Evolutionary conservation across 30 jellyfish, hydroid and myxozoan genomes (phyloP), one percentile per base, ranked within the genome.

Genomic region (Catostylus mosaicus): DNA sequence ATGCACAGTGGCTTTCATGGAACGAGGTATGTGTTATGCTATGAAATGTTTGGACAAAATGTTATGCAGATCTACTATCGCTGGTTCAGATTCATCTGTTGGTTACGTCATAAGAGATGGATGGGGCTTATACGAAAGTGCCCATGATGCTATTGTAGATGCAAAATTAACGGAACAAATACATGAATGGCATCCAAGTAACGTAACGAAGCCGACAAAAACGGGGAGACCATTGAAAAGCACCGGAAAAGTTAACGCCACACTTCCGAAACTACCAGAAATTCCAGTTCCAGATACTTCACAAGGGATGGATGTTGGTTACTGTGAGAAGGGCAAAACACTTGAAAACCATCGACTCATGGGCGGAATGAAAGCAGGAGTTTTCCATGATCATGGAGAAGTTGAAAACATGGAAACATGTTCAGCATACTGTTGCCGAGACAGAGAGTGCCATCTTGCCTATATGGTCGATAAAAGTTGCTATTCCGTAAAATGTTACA

Each of bases 31-130:
- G 24, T 92, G 98, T 34, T 92, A 80, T 57, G 95, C 96, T 32
- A 52, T 92, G 79, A 64, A 76, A 50, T 92, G 98, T 56, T 35
- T 79, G 1, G 92, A 92, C 47, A 67, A 77, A 30, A 87, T 61
- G 35, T 73, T 74, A 37, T 92, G 98, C 48, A 86, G 86, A 60
- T 62, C 97, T 40, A 59, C 84, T 43, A 74, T 87, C 33, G 83
- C 87, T n/a, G 89, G 67, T 36, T 36, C 96, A 10, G 52, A 35
- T 18, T 48, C 89, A 34, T 79, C 95, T 19, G 87, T 92, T 12
- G 98, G 98, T 7, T 92, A 78, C 72, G 96, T 92, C 31, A 67
- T 86, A 1, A 82, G 98, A 40, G 87, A 92, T 74, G 98, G 96
- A 27, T 45, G 72, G 85, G 66, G 92, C 38, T 65, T 92, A 45